phyloP scores from a whole-genome alignment of 1,140 invertebrate genomes.

The Drosophila dunni region DNA sequence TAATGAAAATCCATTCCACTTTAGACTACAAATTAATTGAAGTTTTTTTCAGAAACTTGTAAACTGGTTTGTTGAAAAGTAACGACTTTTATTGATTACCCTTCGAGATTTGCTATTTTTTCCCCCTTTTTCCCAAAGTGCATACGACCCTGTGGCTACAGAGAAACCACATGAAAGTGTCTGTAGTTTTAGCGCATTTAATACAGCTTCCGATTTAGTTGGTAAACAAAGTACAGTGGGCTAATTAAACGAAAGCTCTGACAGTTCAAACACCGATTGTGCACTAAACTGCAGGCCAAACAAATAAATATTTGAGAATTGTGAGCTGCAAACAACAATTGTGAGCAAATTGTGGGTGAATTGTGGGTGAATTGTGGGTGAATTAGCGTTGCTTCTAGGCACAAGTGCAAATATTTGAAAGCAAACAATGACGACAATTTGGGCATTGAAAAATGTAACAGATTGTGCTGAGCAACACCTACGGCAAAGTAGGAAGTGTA shows the following conservation, averaged over 20 bases:
- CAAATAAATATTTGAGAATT: conserved; percentile 46
- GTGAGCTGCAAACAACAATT: conserved; percentile 53
- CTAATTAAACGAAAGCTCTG: conserved; percentile 74
- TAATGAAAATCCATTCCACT: too few species aligned
- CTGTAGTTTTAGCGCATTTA: not conserved
- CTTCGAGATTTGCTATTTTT: conserved; percentile 22
- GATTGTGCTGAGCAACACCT: conserved; percentile 75
- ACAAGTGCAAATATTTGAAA: conserved; percentile 78
- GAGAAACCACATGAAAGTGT: not conserved
- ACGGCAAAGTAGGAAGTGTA: conserved; percentile 31
- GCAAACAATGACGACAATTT: conserved; percentile 64
- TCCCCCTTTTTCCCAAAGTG: conserved; percentile 49
- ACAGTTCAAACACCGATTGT: conserved; percentile 72
- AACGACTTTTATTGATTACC: conserved; percentile 55
- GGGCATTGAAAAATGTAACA: conserved; percentile 74
- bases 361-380: conserved; percentile 70
- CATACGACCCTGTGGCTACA: conserved; percentile 59
- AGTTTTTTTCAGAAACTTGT: too few species aligned
- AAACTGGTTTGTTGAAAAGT: not conserved
- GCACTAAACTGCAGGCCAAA: conserved; percentile 75
- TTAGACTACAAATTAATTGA: too few species aligned
- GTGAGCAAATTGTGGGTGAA: conserved; percentile 66
- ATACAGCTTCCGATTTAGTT: conserved; percentile 6
- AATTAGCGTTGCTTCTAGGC: conserved; percentile 61
- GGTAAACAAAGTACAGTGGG: conserved; percentile 61